phyloP scores from a whole-genome alignment of 2,113 vertebrate species.

The Turnix velox region DNA sequence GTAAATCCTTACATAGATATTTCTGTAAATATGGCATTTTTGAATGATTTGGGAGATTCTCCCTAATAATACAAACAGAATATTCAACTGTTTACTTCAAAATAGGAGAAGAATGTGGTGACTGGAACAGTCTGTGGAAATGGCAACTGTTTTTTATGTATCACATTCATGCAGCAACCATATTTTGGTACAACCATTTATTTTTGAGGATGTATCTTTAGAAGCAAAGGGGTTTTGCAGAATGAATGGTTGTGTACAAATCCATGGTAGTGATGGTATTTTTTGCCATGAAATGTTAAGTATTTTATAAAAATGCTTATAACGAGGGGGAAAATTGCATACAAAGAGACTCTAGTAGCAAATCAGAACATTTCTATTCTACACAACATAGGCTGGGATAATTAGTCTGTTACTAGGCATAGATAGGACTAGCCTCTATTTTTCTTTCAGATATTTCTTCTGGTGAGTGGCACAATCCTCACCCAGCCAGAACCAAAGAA shows the following conservation, averaged over 20 bases:
- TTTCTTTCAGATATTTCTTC: constrained; percentile 72
- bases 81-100: neutral
- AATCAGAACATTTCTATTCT: neutral
- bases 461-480: constrained; percentile 54
- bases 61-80: neutral
- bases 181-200: neutral
- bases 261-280: neutral
- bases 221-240: neutral
- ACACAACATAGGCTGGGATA: neutral
- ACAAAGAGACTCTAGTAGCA: neutral
- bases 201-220: neutral
- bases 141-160: neutral
- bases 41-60: neutral
- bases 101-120: neutral
- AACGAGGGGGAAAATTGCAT: neutral
- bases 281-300: neutral
- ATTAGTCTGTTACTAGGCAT: neutral
- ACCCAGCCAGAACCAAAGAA: constrained; percentile 62
- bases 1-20: neutral
- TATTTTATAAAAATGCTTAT: neutral
- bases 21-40: neutral
- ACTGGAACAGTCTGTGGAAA: neutral
- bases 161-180: neutral
- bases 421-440: constrained; percentile 68
- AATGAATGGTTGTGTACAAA: neutral